Evolutionary conservation across 2,113 vertebrate species (phyloP), one percentile per base, ranked within the genome.

Genomic region (Furnarius figulus): DNA sequence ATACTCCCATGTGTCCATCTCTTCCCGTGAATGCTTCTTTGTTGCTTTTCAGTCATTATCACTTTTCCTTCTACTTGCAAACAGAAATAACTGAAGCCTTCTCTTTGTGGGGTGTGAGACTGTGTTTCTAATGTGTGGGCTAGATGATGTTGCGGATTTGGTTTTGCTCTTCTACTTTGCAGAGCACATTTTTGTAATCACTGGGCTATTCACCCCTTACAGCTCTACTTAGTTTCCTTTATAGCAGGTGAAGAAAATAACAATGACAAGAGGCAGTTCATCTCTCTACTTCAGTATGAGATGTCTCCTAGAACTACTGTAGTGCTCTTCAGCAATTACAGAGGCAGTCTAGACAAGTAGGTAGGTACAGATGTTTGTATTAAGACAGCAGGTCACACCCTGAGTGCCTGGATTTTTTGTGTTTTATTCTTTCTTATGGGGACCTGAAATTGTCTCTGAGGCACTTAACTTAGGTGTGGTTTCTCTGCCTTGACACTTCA

Each of bases 51-150:
- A 7, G 8, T 55, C 28, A 62, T 16, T 20, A 61, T 35, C 10
- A 14, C 3, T 4, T 84, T 65, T 24, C 14, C 13, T 52, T 89
- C 59, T 56, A 16, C 20, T 28, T 53, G 44, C 12, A 4, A 6
- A 3, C 9, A 39, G n/a, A 90, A 76, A 52, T 1, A 61, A n/a
- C 22, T 33, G 21, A 75, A 72, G 15, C 18, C 33, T 71, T 53
- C 37, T 25, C 0, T 17, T 42, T 76, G 21, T 16, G n/a, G 31
- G 12, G 12, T 2, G 1, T 4, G 12, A 53, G 46, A 11, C 14
- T 33, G 12, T 49, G 19, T 74, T 94, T 72, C 44, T 75, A n/a
- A 27, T 28, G 21, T 52, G 21, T 8, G 1, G 50, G 28, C 12
- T 88, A 53, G 78, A 16, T 61, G 16, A 21, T 56, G 7, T 46